Evolutionary conservation across 2,888 invertebrate genomes (phyloP).

Genomic region (Amiota minor): DNA sequence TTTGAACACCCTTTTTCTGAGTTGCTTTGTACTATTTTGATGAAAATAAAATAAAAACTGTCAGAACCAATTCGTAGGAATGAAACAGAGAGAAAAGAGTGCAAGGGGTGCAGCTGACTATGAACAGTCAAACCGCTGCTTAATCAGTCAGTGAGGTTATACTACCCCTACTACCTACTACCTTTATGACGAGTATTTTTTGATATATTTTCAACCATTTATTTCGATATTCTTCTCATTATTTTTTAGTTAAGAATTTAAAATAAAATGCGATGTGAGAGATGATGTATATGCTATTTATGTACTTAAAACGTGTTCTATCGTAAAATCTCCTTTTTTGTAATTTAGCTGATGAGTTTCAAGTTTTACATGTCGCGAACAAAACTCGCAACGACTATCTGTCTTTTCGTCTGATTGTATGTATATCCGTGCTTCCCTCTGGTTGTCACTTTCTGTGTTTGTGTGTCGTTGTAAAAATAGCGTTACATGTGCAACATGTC

Average conservation of each 20-base stretch:
- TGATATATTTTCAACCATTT: background rate
- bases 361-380: background rate
- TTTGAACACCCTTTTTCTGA: conserved; percentile 58
- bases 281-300: conserved; percentile 27
- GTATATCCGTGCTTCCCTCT: background rate
- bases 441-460: conserved; percentile 19
- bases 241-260: conserved; percentile 25
- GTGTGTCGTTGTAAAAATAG: conserved; percentile 39
- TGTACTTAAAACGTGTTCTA: conserved; percentile 70
- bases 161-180: too few relatives aligned
- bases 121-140: too few relatives aligned
- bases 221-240: background rate
- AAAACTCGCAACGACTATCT: too few relatives aligned
- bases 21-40: conserved; percentile 23
- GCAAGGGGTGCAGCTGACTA: too few relatives aligned
- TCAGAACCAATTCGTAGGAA: background rate
- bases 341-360: conserved; percentile 47
- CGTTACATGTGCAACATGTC: conserved; percentile 44
- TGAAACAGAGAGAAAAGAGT: too few relatives aligned
- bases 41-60: conserved; percentile 21
- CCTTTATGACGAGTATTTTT: too few relatives aligned
- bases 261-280: background rate
- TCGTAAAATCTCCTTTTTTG: conserved; percentile 64
- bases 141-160: too few relatives aligned
- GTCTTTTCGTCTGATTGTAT: background rate